Conservation (phyloP, 2,888 invertebrate genomes). For the Zhuqinia jingwanae region DNA sequence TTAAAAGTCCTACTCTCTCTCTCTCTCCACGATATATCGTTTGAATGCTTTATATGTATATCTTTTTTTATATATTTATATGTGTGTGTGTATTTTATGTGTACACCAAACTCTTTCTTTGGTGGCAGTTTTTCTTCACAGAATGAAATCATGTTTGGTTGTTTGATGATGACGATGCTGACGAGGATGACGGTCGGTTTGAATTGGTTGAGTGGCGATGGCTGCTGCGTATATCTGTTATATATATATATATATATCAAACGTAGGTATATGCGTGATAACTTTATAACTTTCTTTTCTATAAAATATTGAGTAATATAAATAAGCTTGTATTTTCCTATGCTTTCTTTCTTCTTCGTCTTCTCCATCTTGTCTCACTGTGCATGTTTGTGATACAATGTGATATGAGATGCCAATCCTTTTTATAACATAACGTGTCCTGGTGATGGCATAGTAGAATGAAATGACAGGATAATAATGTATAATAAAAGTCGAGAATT, state of each 20-base stretch:
- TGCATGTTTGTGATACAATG: constrained; percentile 55
- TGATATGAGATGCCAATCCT: constrained; percentile 67
- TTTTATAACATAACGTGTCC: constrained; percentile 31
- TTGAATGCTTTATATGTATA: constrained; percentile 30
- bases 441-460: constrained; percentile 14
- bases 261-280: background rate
- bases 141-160: constrained; percentile 60
- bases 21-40: too few species aligned
- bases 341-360: constrained; percentile 1
- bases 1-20: background rate
- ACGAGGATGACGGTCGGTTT: constrained; percentile 51
- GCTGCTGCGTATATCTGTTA: background rate
- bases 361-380: constrained; percentile 30
- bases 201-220: constrained; percentile 40
- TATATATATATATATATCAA: background rate
- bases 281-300: background rate
- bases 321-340: background rate
- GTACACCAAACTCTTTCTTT: background rate
- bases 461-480: constrained; percentile 12
- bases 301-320: constrained; percentile 14
- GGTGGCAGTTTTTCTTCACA: constrained; percentile 58
- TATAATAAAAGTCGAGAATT: background rate
- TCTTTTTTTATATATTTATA: too few species aligned
- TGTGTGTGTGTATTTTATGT: constrained; percentile 29
- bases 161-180: constrained; percentile 47